Base-by-base conservation (phyloP, 1,140 invertebrate species). In the Drosophila takahashii region DNA sequence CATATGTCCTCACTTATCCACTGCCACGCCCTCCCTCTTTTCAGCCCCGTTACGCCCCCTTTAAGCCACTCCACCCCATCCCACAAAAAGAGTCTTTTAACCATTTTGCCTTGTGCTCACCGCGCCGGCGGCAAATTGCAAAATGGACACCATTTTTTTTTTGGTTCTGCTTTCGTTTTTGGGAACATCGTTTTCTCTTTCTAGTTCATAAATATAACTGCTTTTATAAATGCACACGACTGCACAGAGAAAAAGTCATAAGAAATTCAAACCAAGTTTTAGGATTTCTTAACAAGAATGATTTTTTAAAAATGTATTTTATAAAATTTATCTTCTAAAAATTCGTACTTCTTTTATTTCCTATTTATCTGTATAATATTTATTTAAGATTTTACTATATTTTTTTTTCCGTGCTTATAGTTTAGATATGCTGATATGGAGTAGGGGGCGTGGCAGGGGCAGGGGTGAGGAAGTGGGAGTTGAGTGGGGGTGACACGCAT, bases 81-180 rank as follows among this genome's bases (percentile, higher is more conserved):
- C 5, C n/a, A 9, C 8, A 32, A 29, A 0, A 27, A 10, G 42
- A 10, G 48, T 13, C 45, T 13, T 50, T 53, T 52, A 51, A 72
- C 67, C 47, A 72, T 50, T 72, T 52, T 62, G 37, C 62, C 48
- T 56, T 34, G 27, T 57, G 64, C 53, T 42, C 52, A 50, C 22
- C 52, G 39, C 52, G 73, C 76, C 58, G 53, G 73, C 59, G 76
- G 76, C 74, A 77, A 71, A 78, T 78, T 78, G 54, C 53, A 71
- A 77, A 78, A 78, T 78, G 76, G 76, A 78, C 76, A 78, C 76
- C 62, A 78, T 78, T 70, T 76, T 75, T 76, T 45, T 77, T 76
- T 44, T 47, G 41, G 37, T 47, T 60, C 11, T 34, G 16, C 37
- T 47, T 52, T 32, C 42, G 11, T 47, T 42, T 75, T 67, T 56